Evolutionary conservation across 37 sponge, comb jelly and placozoan genomes (phyloP).

Genomic region (Ephydatia muelleri): DNA sequence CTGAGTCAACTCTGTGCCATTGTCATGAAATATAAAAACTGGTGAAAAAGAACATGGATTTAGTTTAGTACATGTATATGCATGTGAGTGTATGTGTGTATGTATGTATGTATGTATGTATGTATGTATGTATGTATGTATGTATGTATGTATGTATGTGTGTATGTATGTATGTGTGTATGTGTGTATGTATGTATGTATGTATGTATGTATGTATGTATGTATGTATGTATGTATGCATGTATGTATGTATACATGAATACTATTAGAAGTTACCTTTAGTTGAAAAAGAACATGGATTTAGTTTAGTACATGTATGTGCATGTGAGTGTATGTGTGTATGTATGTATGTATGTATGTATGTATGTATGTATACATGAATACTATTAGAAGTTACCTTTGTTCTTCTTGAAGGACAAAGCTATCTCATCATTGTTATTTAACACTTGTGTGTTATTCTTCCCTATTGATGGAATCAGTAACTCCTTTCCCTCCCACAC

Average conservation of each 20-base stretch:
- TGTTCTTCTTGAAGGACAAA: conserved; percentile 78
- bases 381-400: conserved; percentile 69
- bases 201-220: too few relatives aligned
- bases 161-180: conserved; percentile 18
- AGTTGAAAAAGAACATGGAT: neutral
- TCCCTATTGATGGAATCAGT: conserved; percentile 36
- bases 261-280: too few relatives aligned
- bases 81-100: neutral
- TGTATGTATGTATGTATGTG: conserved; percentile 26
- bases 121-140: conserved; percentile 24
- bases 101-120: conserved; percentile 34
- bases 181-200: too few relatives aligned
- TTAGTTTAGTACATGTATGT: neutral
- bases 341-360: conserved; percentile 3
- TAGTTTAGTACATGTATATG: too few relatives aligned
- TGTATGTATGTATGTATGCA: too few relatives aligned
- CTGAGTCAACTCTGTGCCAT: conserved; percentile 4
- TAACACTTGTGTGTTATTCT: conserved; percentile 74
- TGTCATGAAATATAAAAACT: conserved; percentile 81
- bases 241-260: too few relatives aligned
- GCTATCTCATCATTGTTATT: conserved; percentile 83
- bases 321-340: conserved; percentile 1
- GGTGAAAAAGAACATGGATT: neutral
- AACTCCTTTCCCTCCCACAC: neutral
- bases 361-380: neutral